phyloP scores from a whole-genome alignment of 2,797 vertebrate genomes.

The Cichlasoma orientale region DNA sequence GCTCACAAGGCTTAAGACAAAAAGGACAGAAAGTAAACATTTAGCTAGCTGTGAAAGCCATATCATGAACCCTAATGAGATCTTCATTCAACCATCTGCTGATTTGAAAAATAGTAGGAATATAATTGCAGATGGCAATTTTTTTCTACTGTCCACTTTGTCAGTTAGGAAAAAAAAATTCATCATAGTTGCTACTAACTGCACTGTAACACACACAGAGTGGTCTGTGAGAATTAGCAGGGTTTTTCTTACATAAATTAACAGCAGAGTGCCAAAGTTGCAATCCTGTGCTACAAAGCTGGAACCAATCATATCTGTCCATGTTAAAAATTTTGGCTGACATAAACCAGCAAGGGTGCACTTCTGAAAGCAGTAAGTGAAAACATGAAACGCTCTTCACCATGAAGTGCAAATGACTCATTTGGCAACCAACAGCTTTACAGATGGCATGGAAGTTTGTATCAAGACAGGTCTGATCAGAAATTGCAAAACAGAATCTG shows the following conservation, averaged over 20 bases:
- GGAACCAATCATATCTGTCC: not conserved
- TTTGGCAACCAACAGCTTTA: slow-evolving; percentile 15
- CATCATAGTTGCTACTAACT: not conserved
- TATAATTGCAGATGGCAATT: not conserved
- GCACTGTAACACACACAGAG: not conserved
- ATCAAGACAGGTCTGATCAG: slow-evolving; percentile 33
- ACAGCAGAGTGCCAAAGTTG: not conserved
- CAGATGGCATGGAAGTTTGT: slow-evolving; percentile 34
- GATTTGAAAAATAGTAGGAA: too few species aligned
- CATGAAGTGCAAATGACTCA: slow-evolving; percentile 8
- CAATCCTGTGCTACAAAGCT: not conserved
- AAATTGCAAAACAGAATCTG: slow-evolving; percentile 16
- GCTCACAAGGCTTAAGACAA: slow-evolving; percentile 88
- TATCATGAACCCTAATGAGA: not conserved
- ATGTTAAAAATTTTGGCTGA: not conserved
- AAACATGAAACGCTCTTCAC: not conserved
- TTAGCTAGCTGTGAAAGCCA: not conserved
- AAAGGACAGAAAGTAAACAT: slow-evolving; percentile 5
- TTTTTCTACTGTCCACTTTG: not conserved
- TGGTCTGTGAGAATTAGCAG: not conserved
- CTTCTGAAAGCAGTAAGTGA: not conserved
- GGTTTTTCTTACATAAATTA: slow-evolving; percentile 17
- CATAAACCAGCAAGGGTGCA: not conserved
- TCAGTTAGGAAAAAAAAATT: not conserved
- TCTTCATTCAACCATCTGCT: not conserved